These are phyloP conservation scores for Caenorhabditis sp. DNA, from an alignment of 2,888 invertebrate genomes.

Conservation along the genomic window DNA sequence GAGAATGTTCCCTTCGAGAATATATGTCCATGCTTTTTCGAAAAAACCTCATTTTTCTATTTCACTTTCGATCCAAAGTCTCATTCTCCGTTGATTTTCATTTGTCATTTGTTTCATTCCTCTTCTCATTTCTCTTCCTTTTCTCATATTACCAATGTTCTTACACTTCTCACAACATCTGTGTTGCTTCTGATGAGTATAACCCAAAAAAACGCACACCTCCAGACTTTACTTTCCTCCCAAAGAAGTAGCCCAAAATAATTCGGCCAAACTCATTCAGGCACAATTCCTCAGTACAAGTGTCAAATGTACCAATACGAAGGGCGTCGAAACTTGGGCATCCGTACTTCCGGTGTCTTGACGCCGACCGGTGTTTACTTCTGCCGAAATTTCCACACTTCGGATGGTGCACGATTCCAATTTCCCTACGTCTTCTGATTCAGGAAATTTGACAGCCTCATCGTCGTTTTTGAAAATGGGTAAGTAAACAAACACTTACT, in stretches of 20 bases:
- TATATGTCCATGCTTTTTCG: no score
- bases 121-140: no score
- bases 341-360: slow-evolving; percentile 32
- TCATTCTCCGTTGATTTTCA: no score
- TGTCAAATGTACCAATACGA: slow-evolving; percentile 19
- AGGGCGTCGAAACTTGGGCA: slow-evolving; percentile 14
- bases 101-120: no score
- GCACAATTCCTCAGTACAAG: slow-evolving; percentile 26
- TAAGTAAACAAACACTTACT: not conserved
- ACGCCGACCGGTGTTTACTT: not conserved
- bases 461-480: slow-evolving; percentile 24
- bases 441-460: slow-evolving; percentile 53
- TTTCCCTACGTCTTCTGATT: slow-evolving; percentile 33
- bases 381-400: not conserved
- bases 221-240: not conserved
- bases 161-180: no score
- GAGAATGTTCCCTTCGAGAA: no score
- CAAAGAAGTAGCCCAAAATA: not conserved
- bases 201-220: no score
- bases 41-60: no score
- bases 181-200: no score
- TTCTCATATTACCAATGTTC: no score
- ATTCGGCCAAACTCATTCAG: slow-evolving; percentile 2
- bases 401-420: slow-evolving; percentile 31
- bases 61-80: no score